A percentile compares a stretch with the other conserved stretches of the same genome.
phyloP scores from a whole-genome alignment of 2,113 vertebrate species.

The Pachycephala philippinensis region DNA sequence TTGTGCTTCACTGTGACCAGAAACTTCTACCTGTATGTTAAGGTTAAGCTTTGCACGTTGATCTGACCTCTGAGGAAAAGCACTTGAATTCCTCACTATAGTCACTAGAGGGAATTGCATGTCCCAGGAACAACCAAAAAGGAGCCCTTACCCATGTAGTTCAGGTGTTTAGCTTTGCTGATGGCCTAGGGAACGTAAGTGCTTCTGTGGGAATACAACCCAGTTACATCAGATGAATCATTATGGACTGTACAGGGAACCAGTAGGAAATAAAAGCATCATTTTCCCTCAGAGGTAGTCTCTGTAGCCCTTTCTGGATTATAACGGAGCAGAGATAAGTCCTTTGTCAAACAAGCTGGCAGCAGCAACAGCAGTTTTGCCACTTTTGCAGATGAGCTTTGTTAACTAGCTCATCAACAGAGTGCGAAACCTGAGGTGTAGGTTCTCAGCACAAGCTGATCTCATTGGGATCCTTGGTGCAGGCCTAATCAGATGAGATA shows the following conservation, averaged over 20 bases:
- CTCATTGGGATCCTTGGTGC: background rate
- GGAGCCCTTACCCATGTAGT: background rate
- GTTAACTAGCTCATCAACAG: background rate
- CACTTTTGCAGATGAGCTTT: background rate
- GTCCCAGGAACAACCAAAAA: background rate
- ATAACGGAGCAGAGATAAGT: background rate
- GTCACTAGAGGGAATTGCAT: background rate
- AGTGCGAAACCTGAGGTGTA: background rate
- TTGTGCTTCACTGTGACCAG: background rate
- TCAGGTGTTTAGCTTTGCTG: background rate
- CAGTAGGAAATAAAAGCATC: background rate
- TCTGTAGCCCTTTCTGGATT: background rate
- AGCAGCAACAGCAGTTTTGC: background rate
- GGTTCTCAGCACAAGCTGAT: background rate
- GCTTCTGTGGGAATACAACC: background rate
- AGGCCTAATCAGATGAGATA: background rate
- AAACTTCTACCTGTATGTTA: background rate
- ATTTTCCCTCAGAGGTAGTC: background rate
- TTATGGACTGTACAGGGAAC: background rate
- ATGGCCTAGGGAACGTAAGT: accelerated
- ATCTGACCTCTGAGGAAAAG: background rate
- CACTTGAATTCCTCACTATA: background rate
- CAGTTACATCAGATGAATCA: background rate
- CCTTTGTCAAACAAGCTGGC: background rate
- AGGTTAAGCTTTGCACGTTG: background rate